phyloP scores from a whole-genome alignment of 2,888 invertebrate genomes.

The Athalia circularis region DNA sequence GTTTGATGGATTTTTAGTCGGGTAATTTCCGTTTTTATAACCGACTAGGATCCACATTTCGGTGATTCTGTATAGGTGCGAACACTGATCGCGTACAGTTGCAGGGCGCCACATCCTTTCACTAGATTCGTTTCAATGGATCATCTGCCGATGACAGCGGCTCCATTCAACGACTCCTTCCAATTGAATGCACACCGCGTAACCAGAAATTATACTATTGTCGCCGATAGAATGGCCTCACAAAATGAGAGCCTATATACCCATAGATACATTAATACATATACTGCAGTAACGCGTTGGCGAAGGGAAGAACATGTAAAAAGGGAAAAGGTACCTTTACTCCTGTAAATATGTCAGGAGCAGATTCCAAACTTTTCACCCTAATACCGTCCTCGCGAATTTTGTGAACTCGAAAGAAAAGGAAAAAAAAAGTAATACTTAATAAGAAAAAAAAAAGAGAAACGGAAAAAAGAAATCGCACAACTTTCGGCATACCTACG shows the following conservation, averaged over 20 bases:
- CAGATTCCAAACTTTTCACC: conserved; percentile 55
- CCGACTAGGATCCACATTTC: background rate
- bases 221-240: conserved; percentile 55
- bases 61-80: background rate
- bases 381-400: background rate
- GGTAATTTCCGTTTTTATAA: background rate
- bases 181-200: conserved; percentile 57
- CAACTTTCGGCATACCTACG: background rate
- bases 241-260: background rate
- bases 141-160: conserved; percentile 65
- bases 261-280: background rate
- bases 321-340: too few species aligned
- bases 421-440: background rate
- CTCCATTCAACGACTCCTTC: conserved; percentile 50
- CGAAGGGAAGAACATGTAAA: conserved; percentile 19
- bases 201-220: conserved; percentile 64
- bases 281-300: background rate
- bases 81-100: too few species aligned
- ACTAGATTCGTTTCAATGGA: conserved; percentile 62
- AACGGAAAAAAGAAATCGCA: background rate
- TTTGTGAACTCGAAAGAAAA: background rate
- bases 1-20: background rate
- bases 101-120: conserved; percentile 47
- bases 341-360: conserved; percentile 55
- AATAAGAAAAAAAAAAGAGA: background rate